Percentiles rank a stretch among this genome's conserved stretches.
Conservation (phyloP, 2,113 vertebrate genomes). For the Chelonoidis abingdonii region DNA sequence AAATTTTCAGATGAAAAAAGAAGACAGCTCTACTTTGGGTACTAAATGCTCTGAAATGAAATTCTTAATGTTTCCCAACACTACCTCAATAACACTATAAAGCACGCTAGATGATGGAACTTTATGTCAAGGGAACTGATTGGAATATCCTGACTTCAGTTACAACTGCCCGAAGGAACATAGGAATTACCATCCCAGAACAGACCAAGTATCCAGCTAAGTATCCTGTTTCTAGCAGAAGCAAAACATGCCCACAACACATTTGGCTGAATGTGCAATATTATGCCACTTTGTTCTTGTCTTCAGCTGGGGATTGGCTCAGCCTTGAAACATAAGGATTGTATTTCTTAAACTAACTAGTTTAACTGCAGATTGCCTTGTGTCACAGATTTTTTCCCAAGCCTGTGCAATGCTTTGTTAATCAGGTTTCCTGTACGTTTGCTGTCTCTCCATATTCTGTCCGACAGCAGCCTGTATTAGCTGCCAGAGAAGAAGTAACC, state of each 20-base stretch:
- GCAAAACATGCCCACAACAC: background rate
- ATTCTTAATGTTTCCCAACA: slow-evolving; percentile 50
- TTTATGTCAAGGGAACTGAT: slow-evolving; percentile 15
- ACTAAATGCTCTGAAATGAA: slow-evolving; percentile 53
- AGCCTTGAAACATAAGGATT: background rate
- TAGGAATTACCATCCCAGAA: slow-evolving; percentile 39
- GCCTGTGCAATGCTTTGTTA: background rate
- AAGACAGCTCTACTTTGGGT: background rate
- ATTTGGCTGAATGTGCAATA: background rate
- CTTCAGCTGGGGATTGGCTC: slow-evolving; percentile 22
- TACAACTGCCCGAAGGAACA: slow-evolving; percentile 21
- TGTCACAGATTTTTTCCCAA: background rate
- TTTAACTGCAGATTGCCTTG: background rate
- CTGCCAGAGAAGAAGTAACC: background rate
- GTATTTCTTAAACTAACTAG: background rate
- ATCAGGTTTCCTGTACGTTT: background rate
- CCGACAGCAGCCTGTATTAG: background rate
- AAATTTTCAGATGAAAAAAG: background rate
- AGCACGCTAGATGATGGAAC: background rate
- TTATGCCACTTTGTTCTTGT: slow-evolving; percentile 31
- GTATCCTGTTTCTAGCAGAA: slow-evolving; percentile 8
- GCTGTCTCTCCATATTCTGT: background rate
- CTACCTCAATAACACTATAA: slow-evolving; percentile 56
- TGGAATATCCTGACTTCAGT: slow-evolving; percentile 35
- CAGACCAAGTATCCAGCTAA: background rate